These are phyloP conservation scores for Anticlea derivata DNA, from an alignment of 2,888 invertebrate genomes.

Conservation along the genomic window DNA sequence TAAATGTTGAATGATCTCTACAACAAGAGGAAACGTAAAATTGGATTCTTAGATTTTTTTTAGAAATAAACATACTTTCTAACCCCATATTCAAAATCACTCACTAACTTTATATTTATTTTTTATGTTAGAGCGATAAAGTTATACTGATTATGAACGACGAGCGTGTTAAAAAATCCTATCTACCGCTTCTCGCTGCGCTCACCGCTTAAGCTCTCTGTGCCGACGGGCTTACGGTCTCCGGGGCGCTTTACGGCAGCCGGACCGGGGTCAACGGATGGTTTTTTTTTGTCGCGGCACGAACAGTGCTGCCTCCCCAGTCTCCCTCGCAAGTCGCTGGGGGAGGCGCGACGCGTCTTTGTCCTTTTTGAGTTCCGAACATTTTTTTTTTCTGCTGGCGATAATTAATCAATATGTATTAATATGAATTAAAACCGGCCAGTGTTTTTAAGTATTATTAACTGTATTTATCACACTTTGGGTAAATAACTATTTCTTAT, in stretches of 20 bases:
- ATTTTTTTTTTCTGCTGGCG: constrained; percentile 16
- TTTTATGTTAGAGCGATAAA: too few species aligned
- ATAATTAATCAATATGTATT: constrained; percentile 11
- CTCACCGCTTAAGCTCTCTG: constrained; percentile 3
- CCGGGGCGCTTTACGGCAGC: constrained; percentile 67
- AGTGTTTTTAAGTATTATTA: not conserved
- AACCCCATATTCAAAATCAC: too few species aligned
- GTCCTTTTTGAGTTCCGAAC: constrained; percentile 25
- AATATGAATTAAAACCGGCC: constrained; percentile 7
- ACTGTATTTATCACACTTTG: not conserved
- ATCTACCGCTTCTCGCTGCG: constrained; percentile 1
- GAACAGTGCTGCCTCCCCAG: constrained; percentile 49
- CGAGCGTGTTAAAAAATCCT: too few species aligned
- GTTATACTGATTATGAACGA: too few species aligned
- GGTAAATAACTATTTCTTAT: too few species aligned
- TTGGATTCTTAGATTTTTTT: too few species aligned
- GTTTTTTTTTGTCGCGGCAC: constrained; percentile 75
- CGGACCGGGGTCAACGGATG: constrained; percentile 70
- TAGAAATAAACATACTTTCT: too few species aligned
- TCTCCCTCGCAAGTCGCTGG: constrained; percentile 49
- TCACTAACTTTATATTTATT: too few species aligned
- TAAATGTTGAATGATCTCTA: too few species aligned
- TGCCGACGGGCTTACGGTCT: constrained; percentile 24
- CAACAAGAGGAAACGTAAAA: too few species aligned
- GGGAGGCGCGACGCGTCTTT: constrained; percentile 21